phyloP scores from a whole-genome alignment of 2,797 vertebrate species.

The Borostomias antarcticus region DNA sequence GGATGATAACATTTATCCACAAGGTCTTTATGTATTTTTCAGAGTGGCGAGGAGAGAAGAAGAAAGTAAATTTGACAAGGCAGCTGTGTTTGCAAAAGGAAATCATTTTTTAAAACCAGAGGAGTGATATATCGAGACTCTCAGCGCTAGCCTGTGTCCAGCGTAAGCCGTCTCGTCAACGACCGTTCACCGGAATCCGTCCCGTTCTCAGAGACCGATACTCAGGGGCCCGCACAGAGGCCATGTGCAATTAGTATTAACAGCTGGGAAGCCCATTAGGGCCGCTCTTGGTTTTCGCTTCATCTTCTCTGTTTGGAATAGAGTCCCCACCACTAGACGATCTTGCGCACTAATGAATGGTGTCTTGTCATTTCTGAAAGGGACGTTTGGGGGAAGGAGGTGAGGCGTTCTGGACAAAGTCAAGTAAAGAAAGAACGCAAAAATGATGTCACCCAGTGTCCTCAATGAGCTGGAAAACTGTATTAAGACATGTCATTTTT shows the following conservation, averaged over 20 bases:
- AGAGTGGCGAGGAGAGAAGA: not conserved
- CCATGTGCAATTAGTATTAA: conserved; percentile 39
- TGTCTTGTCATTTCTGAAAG: conserved; percentile 52
- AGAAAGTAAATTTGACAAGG: conserved; percentile 45
- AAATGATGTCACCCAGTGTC: conserved; percentile 42
- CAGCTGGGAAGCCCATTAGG: conserved; percentile 46
- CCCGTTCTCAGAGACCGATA: not conserved
- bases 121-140: conserved; percentile 66
- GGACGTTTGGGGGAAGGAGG: conserved; percentile 9
- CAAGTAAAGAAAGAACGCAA: not conserved
- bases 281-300: conserved; percentile 16
- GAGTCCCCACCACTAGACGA: conserved; percentile 46
- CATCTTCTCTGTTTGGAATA: conserved; percentile 5
- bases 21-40: conserved; percentile 35
- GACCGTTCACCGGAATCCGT: not conserved
- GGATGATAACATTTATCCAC: conserved; percentile 59
- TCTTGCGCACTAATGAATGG: conserved; percentile 55
- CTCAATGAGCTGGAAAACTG: conserved; percentile 56
- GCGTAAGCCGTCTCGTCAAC: conserved; percentile 27
- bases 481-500: conserved; percentile 60
- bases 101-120: conserved; percentile 69
- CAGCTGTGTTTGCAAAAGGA: conserved; percentile 85
- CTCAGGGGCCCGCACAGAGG: not conserved
- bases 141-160: conserved; percentile 46
- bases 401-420: not conserved